Conservation (phyloP, 2,888 invertebrate genomes). For the Paralinhomoeus sp. region DNA sequence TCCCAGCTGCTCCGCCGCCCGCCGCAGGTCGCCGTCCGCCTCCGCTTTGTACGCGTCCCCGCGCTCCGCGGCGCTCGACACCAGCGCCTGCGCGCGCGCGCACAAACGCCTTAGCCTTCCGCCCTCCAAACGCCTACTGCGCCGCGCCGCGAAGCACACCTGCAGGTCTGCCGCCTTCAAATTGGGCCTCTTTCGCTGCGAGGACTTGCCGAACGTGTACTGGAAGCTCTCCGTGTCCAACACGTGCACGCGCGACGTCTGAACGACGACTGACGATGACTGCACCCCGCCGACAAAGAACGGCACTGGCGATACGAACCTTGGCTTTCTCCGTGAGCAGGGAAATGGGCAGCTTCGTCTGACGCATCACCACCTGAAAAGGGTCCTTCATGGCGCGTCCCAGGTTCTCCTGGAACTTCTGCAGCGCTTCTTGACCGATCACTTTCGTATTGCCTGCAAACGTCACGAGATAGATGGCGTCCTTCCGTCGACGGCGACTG, state of each 20-base stretch:
- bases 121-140: too few relatives aligned
- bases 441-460: constrained; percentile 58
- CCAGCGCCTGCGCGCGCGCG: constrained; percentile 31
- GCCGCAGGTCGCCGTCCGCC: constrained; percentile 57
- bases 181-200: constrained; percentile 68
- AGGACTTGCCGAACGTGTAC: constrained; percentile 80
- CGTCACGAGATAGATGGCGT: not conserved
- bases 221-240: constrained; percentile 83
- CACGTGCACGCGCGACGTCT: constrained; percentile 71
- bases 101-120: too few relatives aligned
- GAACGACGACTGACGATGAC: constrained; percentile 5
- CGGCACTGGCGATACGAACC: constrained; percentile 14
- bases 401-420: constrained; percentile 57
- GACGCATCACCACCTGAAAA: constrained; percentile 88
- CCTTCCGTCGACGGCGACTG: too few relatives aligned
- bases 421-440: constrained; percentile 52
- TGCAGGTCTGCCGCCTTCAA: constrained; percentile 43
- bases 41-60: constrained; percentile 51
- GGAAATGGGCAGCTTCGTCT: constrained; percentile 76
- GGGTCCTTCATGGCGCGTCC: constrained; percentile 82
- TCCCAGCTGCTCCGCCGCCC: constrained; percentile 47
- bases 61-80: constrained; percentile 45
- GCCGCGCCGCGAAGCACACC: too few relatives aligned
- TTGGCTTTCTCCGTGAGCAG: constrained; percentile 60
- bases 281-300: not conserved